Conservation (phyloP, 2,888 invertebrate species). For the Sinopyrophorus schimmeli region DNA sequence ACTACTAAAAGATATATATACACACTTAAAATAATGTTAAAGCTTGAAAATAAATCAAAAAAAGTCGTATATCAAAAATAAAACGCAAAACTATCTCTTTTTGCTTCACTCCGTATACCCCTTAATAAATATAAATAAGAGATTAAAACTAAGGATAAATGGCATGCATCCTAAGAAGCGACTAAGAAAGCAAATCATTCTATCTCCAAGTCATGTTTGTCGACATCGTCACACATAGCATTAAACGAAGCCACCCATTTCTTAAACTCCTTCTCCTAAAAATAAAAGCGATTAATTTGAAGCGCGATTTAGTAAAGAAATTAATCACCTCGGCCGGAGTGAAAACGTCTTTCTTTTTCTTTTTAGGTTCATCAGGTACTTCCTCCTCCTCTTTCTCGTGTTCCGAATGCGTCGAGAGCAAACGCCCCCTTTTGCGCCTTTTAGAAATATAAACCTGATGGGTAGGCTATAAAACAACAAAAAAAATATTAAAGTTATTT, state of each 20-base stretch:
- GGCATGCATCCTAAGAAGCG: too few species aligned
- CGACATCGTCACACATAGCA: constrained; percentile 63
- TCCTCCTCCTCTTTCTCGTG: constrained; percentile 14
- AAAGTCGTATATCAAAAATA: too few species aligned
- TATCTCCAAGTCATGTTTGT: constrained; percentile 56
- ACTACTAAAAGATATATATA: too few species aligned
- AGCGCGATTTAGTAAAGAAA: too few species aligned
- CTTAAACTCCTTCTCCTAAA: constrained; percentile 60
- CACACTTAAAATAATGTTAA: too few species aligned
- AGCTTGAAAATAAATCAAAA: too few species aligned
- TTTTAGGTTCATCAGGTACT: constrained; percentile 28
- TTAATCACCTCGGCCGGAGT: constrained; percentile 35
- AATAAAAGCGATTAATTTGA: constrained; percentile 24
- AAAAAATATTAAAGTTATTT: too few species aligned
- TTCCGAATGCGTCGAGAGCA: constrained; percentile 15
- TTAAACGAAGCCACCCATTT: constrained; percentile 63
- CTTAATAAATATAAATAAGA: too few species aligned
- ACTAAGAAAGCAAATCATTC: too few species aligned
- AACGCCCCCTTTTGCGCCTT: constrained; percentile 21
- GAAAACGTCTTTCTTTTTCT: constrained; percentile 31
- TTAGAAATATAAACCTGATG: constrained; percentile 22
- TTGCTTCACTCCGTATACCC: too few species aligned
- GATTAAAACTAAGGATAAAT: too few species aligned
- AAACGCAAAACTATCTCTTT: too few species aligned
- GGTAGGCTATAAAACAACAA: constrained; percentile 21